phyloP scores from a whole-genome alignment of 2,797 vertebrate genomes.

The Urosaurus nigricauda region DNA sequence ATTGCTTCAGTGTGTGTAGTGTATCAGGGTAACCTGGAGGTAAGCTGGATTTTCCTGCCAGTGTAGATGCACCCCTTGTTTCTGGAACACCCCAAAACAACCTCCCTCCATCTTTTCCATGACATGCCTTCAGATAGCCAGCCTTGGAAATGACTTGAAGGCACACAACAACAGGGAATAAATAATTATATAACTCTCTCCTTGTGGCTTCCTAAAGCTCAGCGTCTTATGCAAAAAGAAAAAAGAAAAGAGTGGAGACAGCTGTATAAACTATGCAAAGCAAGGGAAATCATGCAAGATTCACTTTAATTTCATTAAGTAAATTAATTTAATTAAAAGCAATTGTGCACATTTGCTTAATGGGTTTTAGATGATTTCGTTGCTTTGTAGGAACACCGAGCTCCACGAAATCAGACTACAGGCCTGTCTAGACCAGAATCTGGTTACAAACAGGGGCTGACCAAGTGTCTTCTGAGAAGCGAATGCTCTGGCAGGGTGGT shows the following conservation, averaged over 20 bases:
- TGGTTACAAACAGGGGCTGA: no score
- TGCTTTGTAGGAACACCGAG: not conserved
- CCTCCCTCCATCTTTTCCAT: no score
- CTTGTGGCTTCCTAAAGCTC: not conserved
- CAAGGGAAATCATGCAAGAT: constrained; percentile 15
- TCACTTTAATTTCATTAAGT: constrained; percentile 31
- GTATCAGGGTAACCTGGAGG: no score
- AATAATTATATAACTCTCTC: not conserved
- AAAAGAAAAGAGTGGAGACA: not conserved
- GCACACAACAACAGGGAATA: no score
- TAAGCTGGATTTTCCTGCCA: no score
- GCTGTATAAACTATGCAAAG: constrained; percentile 33
- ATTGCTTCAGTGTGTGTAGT: no score
- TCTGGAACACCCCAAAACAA: no score
- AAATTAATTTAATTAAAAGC: constrained; percentile 43
- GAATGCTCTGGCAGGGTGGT: no score
- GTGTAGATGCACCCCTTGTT: no score
- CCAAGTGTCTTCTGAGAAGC: no score
- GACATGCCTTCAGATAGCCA: no score
- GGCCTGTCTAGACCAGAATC: not conserved
- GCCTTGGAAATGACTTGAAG: no score
- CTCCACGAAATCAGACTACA: not conserved
- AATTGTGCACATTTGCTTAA: constrained; percentile 27
- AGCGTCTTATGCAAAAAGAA: not conserved
- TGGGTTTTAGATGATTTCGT: constrained; percentile 22